Conservation (phyloP, 1,140 invertebrate genomes). For the Bombus confusus region DNA sequence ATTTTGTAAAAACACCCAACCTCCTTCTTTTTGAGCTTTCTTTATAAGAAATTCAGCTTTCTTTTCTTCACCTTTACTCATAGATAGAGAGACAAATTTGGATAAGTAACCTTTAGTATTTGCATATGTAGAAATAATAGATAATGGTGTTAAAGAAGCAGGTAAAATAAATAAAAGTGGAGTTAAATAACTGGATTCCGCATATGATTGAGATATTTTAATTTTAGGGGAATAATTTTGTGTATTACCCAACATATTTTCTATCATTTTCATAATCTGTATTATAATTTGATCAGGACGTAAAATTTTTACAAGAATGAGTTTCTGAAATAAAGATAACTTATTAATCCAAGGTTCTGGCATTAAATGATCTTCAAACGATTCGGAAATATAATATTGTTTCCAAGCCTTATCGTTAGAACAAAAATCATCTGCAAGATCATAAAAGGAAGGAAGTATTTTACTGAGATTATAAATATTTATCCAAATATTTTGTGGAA, state of each 20-base stretch:
- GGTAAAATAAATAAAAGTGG: constrained; percentile 89
- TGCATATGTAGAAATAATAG: constrained; percentile 82
- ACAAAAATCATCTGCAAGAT: constrained; percentile 73
- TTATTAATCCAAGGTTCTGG: constrained; percentile 82
- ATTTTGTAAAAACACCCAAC: constrained; percentile 89
- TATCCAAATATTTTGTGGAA: constrained; percentile 85
- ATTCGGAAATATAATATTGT: constrained; percentile 79
- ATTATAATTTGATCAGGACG: constrained; percentile 84
- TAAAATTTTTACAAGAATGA: constrained; percentile 85
- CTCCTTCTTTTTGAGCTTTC: constrained; percentile 81
- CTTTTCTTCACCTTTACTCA: constrained; percentile 85
- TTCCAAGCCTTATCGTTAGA: constrained; percentile 83
- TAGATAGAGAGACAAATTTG: constrained; percentile 85
- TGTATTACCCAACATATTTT: constrained; percentile 82
- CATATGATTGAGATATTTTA: constrained; percentile 83
- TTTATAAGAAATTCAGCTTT: constrained; percentile 84
- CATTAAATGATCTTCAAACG: constrained; percentile 75
- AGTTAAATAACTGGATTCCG: constrained; percentile 84
- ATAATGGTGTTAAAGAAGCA: constrained; percentile 83
- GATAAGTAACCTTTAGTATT: constrained; percentile 84
- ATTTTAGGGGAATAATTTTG: constrained; percentile 66
- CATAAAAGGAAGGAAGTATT: constrained; percentile 80
- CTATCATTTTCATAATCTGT: constrained; percentile 75
- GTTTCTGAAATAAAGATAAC: constrained; percentile 84
- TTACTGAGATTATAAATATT: constrained; percentile 84